Conservation (phyloP, 1,140 invertebrate genomes). For the Aphaenogaster ashmeadi region DNA sequence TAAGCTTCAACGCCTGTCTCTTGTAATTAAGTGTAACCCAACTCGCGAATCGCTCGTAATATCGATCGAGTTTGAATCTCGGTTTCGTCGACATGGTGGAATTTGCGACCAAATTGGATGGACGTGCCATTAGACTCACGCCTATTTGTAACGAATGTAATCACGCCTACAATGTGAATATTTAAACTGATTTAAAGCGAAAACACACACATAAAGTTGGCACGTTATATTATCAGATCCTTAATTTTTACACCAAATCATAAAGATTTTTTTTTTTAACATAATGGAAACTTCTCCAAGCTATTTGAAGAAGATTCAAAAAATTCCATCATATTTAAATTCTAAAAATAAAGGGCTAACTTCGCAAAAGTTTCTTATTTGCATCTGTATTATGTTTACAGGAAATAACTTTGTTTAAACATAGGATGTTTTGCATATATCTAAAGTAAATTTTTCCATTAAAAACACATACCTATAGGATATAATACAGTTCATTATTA, state of each 20-base stretch:
- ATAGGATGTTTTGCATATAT: background rate
- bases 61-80: slow-evolving; percentile 47
- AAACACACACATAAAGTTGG: background rate
- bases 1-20: slow-evolving; percentile 20
- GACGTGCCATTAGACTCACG: slow-evolving; percentile 23
- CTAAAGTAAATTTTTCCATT: slow-evolving; percentile 15
- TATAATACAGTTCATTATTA: slow-evolving; percentile 28
- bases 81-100: slow-evolving; percentile 5
- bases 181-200: slow-evolving; percentile 6
- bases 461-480: background rate
- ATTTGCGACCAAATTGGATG: slow-evolving; percentile 14
- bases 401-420: slow-evolving; percentile 3
- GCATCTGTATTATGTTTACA: background rate
- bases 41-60: slow-evolving; percentile 58
- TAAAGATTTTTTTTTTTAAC: background rate
- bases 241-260: background rate
- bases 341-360: background rate
- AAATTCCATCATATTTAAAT: background rate
- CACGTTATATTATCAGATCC: background rate
- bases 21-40: slow-evolving; percentile 56
- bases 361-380: background rate
- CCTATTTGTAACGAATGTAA: slow-evolving; percentile 23
- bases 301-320: background rate
- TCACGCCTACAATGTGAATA: background rate
- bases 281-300: too few relatives aligned